These are phyloP conservation scores for Apamea monoglypha DNA, from an alignment of 2,888 invertebrate species.

Conservation along the genomic window DNA sequence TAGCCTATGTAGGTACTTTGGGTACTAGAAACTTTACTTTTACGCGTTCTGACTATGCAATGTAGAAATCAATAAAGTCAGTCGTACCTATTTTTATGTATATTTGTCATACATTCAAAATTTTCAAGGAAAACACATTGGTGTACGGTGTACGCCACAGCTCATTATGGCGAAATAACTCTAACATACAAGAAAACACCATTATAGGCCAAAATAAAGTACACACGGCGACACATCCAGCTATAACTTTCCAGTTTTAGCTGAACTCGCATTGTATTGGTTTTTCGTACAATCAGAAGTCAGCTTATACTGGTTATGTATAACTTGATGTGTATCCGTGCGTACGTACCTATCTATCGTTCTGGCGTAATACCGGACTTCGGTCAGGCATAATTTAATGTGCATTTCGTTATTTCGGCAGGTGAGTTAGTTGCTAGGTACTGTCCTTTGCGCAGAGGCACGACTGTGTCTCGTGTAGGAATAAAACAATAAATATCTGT, in stretches of 20 bases:
- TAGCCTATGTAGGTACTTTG: not conserved
- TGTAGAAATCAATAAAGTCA: not conserved
- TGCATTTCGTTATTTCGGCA: not conserved
- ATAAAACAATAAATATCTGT: slow-evolving; percentile 35
- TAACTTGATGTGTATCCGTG: not conserved
- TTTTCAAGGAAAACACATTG: not conserved
- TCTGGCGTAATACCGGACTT: not conserved
- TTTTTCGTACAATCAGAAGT: not conserved
- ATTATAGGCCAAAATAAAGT: not conserved
- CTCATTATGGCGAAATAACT: not conserved
- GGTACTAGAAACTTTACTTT: not conserved
- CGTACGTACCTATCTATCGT: not conserved
- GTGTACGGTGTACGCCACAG: not conserved
- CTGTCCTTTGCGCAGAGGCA: not conserved
- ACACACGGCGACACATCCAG: not conserved
- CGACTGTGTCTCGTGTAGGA: not conserved
- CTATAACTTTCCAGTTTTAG: not conserved
- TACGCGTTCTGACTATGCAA: not conserved
- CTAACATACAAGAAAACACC: not conserved
- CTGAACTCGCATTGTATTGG: not conserved
- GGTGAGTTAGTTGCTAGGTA: not conserved
- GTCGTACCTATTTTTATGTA: not conserved
- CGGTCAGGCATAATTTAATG: not conserved
- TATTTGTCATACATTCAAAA: not conserved
- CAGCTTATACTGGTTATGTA: not conserved